Base-by-base conservation (phyloP, 2,113 vertebrate genomes). In the Hirundichthys speculiger region DNA sequence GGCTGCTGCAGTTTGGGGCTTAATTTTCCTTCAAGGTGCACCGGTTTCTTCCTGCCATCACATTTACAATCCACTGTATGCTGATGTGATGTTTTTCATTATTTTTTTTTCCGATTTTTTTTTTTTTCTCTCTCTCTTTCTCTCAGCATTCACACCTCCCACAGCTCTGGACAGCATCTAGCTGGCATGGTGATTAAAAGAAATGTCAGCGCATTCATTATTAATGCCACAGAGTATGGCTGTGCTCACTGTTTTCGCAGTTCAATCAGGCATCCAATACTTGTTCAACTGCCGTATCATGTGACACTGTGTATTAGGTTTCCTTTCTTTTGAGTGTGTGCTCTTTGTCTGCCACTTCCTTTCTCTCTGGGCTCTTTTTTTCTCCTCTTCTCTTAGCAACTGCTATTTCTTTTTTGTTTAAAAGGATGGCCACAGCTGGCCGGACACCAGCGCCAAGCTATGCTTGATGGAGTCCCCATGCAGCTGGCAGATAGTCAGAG, bases 191-290 rank as follows among this genome's bases (percentile, higher is more conserved):
- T 59, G 79, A 89, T 92, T 91, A 90, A 79, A 82, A 74, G 69
- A 89, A 90, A 93, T 88, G 90, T 90, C 88, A 91, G 61, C 50
- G 77, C 82, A 86, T 92, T 91, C 86, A 87, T 90, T 90, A 86
- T 75, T 84, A 75, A 87, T 85, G 82, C 83, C 77, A 60, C 82
- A 22, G 73, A 84, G 79, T 41, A 47, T 45, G 18, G 22, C 58
- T 30, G 50, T n/a, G 52, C 84, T 82, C 70, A 49, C 59, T 61
- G 69, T 60, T 68, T 68, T 80, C 73, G 3, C 73, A 39, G 73
- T 67, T 65, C 54, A 59, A 69, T 84, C 51, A 40, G 64, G 64
- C 73, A 41, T 77, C 75, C 64, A 40, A 48, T 73, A 80, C 64
- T 46, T 62, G 58, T 78, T 73, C 73, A 16, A 43, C 73, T 74